Conservation (phyloP, 1,140 invertebrate genomes). For the Papilio dardanus region DNA sequence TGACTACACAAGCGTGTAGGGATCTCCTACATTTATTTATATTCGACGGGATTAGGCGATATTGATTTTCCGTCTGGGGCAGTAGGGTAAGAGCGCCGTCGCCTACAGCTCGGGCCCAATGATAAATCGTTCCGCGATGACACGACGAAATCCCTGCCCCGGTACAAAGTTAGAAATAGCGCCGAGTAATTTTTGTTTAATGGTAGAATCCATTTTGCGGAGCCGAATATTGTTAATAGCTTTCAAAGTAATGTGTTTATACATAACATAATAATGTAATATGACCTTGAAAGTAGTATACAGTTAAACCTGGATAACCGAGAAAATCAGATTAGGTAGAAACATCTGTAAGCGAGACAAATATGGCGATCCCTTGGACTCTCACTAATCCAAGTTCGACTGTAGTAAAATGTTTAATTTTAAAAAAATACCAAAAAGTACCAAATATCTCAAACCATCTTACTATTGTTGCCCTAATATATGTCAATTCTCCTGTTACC, state of each 20-base stretch:
- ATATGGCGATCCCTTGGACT: too few species aligned
- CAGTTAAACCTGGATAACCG: not conserved
- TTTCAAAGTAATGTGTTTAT: not conserved
- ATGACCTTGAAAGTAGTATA: not conserved
- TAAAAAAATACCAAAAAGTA: too few species aligned
- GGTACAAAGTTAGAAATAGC: conserved; percentile 33
- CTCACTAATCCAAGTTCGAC: too few species aligned
- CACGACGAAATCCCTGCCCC: conserved; percentile 53
- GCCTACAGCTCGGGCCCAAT: conserved; percentile 45
- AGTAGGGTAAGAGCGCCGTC: conserved; percentile 49
- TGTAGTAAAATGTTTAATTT: too few species aligned
- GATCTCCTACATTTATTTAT: conserved; percentile 37
- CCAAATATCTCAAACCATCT: not conserved
- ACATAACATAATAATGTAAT: not conserved
- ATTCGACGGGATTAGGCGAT: conserved; percentile 41
- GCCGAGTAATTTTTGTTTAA: conserved; percentile 36
- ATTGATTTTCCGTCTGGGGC: conserved; percentile 66
- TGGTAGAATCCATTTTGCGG: conserved; percentile 15
- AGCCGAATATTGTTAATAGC: conserved; percentile 22
- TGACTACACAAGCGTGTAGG: conserved; percentile 26
- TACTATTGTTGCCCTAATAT: not conserved
- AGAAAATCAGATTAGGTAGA: too few species aligned
- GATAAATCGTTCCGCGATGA: conserved; percentile 63
- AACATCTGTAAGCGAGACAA: too few species aligned
- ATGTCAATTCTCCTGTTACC: too few species aligned